Conservation (phyloP, 2,113 vertebrate species). For the Charadrius vociferus region DNA sequence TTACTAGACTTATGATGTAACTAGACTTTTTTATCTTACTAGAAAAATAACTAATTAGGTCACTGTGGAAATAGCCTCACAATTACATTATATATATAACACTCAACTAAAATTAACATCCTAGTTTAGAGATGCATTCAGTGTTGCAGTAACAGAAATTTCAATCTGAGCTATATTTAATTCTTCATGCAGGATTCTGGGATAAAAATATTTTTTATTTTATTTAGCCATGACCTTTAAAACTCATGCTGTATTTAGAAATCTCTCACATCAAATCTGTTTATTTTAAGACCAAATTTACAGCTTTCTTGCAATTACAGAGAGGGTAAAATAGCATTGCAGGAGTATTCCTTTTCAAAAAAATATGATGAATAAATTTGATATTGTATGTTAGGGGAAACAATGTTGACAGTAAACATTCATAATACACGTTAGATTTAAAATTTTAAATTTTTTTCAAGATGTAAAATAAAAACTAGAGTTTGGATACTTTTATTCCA, state of each 20-base stretch:
- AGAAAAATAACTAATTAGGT: neutral
- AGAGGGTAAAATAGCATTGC: accelerated
- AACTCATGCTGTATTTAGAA: neutral
- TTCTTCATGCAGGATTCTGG: neutral
- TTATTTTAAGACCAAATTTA: neutral
- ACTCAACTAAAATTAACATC: neutral
- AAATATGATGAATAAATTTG: neutral
- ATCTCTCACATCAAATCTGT: neutral
- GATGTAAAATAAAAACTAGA: neutral
- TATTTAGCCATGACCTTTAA: neutral
- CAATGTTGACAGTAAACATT: neutral
- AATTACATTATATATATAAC: neutral
- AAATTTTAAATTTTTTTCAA: neutral
- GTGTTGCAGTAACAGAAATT: neutral
- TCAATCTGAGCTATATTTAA: neutral
- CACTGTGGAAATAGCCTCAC: neutral
- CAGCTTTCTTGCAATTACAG: neutral
- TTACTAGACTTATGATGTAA: neutral
- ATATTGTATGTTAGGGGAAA: neutral
- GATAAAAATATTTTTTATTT: neutral
- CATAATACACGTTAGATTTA: neutral
- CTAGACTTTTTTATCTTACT: neutral
- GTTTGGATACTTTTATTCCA: neutral
- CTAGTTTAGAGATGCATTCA: neutral
- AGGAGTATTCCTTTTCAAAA: neutral